Evolutionary conservation across 1,140 invertebrate species (phyloP).

Genomic region (Plodia interpunctella): DNA sequence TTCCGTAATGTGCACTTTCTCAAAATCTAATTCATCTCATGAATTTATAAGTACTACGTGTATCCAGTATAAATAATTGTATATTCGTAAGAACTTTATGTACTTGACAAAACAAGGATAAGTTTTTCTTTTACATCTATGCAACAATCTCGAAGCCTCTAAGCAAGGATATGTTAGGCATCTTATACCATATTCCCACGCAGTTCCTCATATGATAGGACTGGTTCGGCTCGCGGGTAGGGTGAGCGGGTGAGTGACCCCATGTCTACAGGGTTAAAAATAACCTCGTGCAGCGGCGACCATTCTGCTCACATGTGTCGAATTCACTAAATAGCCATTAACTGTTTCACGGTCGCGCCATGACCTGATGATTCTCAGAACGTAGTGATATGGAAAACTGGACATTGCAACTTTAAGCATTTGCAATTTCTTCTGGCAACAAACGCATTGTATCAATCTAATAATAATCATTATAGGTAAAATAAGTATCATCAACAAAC

Average conservation of each 20-base stretch:
- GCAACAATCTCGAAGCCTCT: constrained; percentile 34
- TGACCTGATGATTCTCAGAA: constrained; percentile 66
- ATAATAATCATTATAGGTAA: too few species aligned
- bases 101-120: too few species aligned
- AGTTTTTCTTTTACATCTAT: too few species aligned
- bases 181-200: constrained; percentile 60
- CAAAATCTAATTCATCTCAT: too few species aligned
- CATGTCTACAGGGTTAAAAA: constrained; percentile 72
- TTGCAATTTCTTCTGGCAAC: too few species aligned
- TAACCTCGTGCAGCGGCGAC: constrained; percentile 64
- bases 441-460: too few species aligned
- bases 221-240: constrained; percentile 58
- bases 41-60: too few species aligned
- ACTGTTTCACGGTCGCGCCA: constrained; percentile 72
- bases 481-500: too few species aligned
- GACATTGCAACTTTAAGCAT: too few species aligned
- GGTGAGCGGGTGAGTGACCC: constrained; percentile 70
- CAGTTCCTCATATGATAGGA: constrained; percentile 69
- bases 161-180: constrained; percentile 42
- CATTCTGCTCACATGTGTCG: constrained; percentile 74
- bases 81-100: too few species aligned
- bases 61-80: too few species aligned
- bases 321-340: constrained; percentile 74
- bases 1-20: too few species aligned
- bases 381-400: background rate